Base-by-base conservation (phyloP, 2,888 invertebrate genomes). In the Perizoma flavofasciatum region DNA sequence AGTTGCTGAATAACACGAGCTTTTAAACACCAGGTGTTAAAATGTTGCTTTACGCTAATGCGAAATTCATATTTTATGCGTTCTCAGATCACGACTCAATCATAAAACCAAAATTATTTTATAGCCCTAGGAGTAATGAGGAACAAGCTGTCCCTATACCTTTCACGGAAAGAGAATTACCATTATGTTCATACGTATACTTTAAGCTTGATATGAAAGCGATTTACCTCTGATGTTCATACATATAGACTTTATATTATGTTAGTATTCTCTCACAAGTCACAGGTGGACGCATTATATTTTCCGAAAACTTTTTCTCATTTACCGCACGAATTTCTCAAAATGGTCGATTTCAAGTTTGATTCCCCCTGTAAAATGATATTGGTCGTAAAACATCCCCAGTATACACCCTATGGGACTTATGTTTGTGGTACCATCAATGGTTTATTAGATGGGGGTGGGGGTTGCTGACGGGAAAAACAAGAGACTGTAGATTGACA, bases 311-410 rank as follows among this genome's bases (percentile, higher is more conserved):
- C 37, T 37, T 55, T 54, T 50, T 50, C 35, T 49, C 39, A 32
- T 44, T 55, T 53, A 56, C n/a, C 55, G 41, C 35, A 46, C 50
- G 5, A 51, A 61, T 64, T 58, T 49, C 58, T 55, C 49, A 46
- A 64, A 62, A 63, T 58, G 61, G 52, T 51, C 51, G 54, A 58
- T 56, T 55, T 54, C 52, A 56, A 33, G 55, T 68, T 63, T 65
- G 67, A 64, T 67, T 66, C 59, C 69, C 69, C 73, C 66, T 84
- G 84, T 83, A 83, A 85, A 86, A 85, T 73, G 75, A 75, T 82
- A 82, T 81, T 72, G 83, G 76, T 88, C 89, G 82, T 90, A 90
- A 90, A 90, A 82, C 85, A 84, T 85, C 90, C 90, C 90, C 83
- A 74, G 79, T 83, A 79, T 78, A 69, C 75, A 74, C 86, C 88